Evolutionary conservation across 2,888 invertebrate species (phyloP).

Genomic region (Leptopilina myrica): DNA sequence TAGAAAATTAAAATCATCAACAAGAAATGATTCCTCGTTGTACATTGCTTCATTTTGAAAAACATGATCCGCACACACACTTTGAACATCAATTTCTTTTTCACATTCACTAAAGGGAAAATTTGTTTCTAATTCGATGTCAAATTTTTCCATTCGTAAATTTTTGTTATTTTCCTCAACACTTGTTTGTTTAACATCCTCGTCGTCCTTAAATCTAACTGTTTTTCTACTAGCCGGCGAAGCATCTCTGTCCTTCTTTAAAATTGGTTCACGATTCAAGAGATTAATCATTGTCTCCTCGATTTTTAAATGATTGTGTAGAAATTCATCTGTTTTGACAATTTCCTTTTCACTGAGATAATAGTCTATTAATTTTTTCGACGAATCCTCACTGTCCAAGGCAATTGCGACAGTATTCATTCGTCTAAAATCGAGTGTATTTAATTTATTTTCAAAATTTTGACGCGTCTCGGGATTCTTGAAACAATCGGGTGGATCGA

Average conservation of each 20-base stretch:
- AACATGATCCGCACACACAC: neutral
- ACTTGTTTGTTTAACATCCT: slow-evolving; percentile 25
- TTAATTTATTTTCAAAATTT: slow-evolving; percentile 65
- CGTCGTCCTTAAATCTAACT: slow-evolving; percentile 67
- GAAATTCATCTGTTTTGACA: slow-evolving; percentile 49
- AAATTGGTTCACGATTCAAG: slow-evolving; percentile 61
- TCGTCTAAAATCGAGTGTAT: slow-evolving; percentile 68
- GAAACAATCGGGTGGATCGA: slow-evolving; percentile 68
- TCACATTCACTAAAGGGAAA: neutral
- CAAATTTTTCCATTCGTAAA: neutral
- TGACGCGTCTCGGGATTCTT: slow-evolving; percentile 59
- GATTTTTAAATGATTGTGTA: slow-evolving; percentile 58
- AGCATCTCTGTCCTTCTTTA: slow-evolving; percentile 54
- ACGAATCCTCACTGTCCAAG: neutral
- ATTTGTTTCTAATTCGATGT: neutral
- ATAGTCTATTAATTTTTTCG: neutral
- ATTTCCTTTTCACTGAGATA: neutral
- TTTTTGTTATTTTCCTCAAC: neutral
- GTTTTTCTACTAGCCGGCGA: slow-evolving; percentile 54
- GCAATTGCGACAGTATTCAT: slow-evolving; percentile 71
- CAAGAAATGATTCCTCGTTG: slow-evolving; percentile 8
- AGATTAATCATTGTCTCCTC: slow-evolving; percentile 65
- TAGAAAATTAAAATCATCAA: slow-evolving; percentile 15
- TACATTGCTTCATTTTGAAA: slow-evolving; percentile 1
- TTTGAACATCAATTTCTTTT: neutral